These are phyloP conservation scores for Epinotia nisella DNA, from an alignment of 2,888 invertebrate species.

Conservation along the genomic window DNA sequence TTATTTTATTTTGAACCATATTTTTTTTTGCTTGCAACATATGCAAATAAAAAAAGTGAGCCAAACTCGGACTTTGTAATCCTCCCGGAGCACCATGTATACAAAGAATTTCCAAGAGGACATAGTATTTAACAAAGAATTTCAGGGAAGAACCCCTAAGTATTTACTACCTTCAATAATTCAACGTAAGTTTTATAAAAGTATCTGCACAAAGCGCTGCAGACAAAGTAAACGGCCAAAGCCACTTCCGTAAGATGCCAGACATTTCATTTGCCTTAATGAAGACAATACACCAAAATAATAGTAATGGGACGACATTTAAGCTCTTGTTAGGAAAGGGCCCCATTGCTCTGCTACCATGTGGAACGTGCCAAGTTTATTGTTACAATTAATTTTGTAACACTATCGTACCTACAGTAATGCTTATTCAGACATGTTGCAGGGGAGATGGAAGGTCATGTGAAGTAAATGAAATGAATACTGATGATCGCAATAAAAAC, in stretches of 20 bases:
- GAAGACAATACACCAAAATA: constrained; percentile 53
- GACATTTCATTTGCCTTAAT: constrained; percentile 54
- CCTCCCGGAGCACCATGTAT: too few relatives aligned
- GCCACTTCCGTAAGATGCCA: constrained; percentile 34
- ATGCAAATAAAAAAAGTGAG: too few relatives aligned
- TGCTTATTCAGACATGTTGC: neutral
- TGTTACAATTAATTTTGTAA: constrained; percentile 5
- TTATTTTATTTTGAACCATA: too few relatives aligned
- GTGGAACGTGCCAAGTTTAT: constrained; percentile 5
- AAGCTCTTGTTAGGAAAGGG: constrained; percentile 47
- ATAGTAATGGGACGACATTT: constrained; percentile 48
- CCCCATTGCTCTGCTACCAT: neutral
- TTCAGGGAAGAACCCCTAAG: too few relatives aligned
- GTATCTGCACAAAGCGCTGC: neutral
- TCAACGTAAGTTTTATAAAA: neutral
- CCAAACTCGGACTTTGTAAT: too few relatives aligned
- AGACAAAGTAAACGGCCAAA: constrained; percentile 3
- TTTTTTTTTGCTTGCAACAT: too few relatives aligned
- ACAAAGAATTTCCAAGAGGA: too few relatives aligned
- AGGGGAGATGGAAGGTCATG: too few relatives aligned
- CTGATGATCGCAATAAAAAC: too few relatives aligned
- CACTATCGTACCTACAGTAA: neutral
- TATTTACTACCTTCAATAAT: neutral
- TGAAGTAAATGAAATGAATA: too few relatives aligned
- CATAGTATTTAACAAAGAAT: too few relatives aligned